Conservation (phyloP, 2,888 invertebrate species). For the Caenorhabditis zanzibari region DNA sequence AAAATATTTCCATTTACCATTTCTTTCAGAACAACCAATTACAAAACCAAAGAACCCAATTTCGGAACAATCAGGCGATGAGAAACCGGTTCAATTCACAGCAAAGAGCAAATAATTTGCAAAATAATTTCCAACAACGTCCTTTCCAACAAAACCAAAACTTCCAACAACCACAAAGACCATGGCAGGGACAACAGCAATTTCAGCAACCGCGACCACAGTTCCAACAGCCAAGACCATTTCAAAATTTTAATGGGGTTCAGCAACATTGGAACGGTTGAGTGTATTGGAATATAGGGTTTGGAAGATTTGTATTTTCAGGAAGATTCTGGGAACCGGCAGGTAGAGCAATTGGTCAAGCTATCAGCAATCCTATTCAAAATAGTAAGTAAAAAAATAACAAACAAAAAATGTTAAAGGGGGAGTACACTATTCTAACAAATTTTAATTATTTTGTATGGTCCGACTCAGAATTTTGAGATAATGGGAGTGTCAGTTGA, state of each 20-base stretch:
- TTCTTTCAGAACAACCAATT: conserved; percentile 48
- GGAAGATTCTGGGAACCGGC: conserved; percentile 58
- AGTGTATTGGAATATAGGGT: neutral
- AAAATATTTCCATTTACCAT: neutral
- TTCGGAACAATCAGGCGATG: conserved; percentile 59
- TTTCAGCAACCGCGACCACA: conserved; percentile 46
- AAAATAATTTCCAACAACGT: conserved; percentile 34
- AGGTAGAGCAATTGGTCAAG: conserved; percentile 24
- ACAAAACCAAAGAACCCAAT: conserved; percentile 55
- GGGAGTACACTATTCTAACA: too few relatives aligned
- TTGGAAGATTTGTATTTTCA: conserved; percentile 13
- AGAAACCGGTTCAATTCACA: conserved; percentile 53
- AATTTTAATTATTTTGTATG: too few relatives aligned
- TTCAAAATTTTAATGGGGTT: conserved; percentile 42
- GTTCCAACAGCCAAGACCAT: conserved; percentile 47
- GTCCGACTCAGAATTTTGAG: too few relatives aligned
- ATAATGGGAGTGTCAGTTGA: too few relatives aligned
- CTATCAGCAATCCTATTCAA: conserved; percentile 47
- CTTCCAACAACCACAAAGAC: conserved; percentile 39
- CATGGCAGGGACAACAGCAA: conserved; percentile 43
- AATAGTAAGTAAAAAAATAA: conserved; percentile 17
- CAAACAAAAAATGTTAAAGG: too few relatives aligned
- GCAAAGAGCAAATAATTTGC: conserved; percentile 60
- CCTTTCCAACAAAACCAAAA: conserved; percentile 43
- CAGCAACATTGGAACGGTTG: conserved; percentile 59